phyloP scores from a whole-genome alignment of 2,888 invertebrate genomes.

The Flexamia atlantica region DNA sequence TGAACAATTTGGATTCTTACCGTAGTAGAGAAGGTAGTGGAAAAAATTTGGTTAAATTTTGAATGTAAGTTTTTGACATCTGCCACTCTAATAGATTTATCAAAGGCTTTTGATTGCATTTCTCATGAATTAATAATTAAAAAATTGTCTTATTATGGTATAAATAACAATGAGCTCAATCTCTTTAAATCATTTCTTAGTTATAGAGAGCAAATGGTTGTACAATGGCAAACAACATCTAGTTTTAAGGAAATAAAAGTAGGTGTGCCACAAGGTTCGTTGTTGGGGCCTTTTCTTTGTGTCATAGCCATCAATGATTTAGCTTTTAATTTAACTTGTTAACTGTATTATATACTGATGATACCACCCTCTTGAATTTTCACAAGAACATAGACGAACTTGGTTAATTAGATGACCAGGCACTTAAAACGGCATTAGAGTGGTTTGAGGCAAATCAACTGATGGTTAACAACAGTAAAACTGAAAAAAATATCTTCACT shows the following conservation, averaged over 20 bases:
- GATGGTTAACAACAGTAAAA: conserved; percentile 39
- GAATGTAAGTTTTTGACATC: conserved; percentile 26
- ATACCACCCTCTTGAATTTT: conserved; percentile 3
- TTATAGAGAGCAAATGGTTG: conserved; percentile 45
- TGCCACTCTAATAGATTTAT: conserved; percentile 42
- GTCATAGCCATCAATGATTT: conserved; percentile 48
- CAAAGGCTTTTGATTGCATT: conserved; percentile 54
- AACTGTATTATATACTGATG: conserved; percentile 32
- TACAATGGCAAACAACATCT: conserved; percentile 37
- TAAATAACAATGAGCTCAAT: background rate
- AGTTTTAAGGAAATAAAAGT: conserved; percentile 14
- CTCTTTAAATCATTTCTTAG: conserved; percentile 1
- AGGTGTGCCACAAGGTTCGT: conserved; percentile 52
- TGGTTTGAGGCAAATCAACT: conserved; percentile 33
- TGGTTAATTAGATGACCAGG: background rate
- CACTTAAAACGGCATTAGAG: conserved; percentile 13
- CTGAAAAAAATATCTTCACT: conserved; percentile 30
- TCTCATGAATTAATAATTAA: background rate
- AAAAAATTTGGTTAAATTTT: conserved; percentile 37
- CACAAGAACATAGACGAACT: background rate
- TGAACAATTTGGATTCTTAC: conserved; percentile 6
- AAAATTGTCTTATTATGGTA: conserved; percentile 32
- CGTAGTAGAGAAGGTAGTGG: conserved; percentile 27
- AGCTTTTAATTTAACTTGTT: conserved; percentile 9
- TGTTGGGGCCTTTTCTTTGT: conserved; percentile 10